These are phyloP conservation scores for Melinaea marsaeus DNA, from an alignment of 2,888 invertebrate genomes.

Conservation along the genomic window DNA sequence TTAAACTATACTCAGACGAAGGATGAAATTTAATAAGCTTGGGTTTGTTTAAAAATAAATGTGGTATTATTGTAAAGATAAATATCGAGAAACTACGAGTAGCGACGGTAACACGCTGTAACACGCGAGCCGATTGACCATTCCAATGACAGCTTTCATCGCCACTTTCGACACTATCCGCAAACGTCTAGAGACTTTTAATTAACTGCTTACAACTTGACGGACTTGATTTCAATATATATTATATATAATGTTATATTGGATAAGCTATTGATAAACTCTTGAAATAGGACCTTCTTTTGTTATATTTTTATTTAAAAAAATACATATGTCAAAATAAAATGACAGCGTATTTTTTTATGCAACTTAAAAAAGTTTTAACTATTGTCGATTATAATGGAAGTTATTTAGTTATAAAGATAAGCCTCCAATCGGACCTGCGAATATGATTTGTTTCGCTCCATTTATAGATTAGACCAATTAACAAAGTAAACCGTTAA, in stretches of 20 bases:
- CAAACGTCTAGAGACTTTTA: conserved; percentile 59
- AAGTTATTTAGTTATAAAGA: too few relatives aligned
- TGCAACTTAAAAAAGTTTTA: background rate
- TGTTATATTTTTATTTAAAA: too few relatives aligned
- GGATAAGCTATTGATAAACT: too few relatives aligned
- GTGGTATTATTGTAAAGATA: background rate
- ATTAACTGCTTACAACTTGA: conserved; percentile 44
- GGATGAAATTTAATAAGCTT: background rate
- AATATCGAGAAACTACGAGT: conserved; percentile 39
- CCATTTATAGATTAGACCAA: conserved; percentile 54
- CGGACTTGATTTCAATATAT: conserved; percentile 26
- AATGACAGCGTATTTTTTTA: background rate
- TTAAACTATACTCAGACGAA: background rate
- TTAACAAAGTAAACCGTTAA: conserved; percentile 49
- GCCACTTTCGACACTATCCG: conserved; percentile 62
- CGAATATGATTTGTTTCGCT: conserved; percentile 47
- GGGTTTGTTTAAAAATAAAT: too few relatives aligned
- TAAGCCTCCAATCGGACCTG: conserved; percentile 24
- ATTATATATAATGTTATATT: background rate
- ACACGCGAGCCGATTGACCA: conserved; percentile 63
- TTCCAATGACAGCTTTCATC: conserved; percentile 67
- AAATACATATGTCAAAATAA: background rate
- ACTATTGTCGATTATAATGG: too few relatives aligned
- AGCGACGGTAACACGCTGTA: conserved; percentile 13
- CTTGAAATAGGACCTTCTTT: too few relatives aligned